These are phyloP conservation scores for Epinotia nisella DNA, from an alignment of 2,888 invertebrate species.

Conservation along the genomic window DNA sequence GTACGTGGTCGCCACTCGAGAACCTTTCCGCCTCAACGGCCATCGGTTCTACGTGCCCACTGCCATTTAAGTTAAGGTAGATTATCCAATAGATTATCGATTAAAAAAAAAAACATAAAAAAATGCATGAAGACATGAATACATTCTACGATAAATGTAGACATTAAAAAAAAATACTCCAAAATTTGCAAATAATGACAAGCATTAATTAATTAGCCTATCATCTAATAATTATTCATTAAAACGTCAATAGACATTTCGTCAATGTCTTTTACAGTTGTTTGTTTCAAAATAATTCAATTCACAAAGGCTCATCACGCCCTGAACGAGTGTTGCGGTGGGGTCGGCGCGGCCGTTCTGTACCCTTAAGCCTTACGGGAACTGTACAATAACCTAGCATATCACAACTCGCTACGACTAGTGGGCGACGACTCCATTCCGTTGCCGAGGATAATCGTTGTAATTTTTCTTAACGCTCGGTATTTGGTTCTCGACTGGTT, in stretches of 20 bases:
- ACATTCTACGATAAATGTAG: not conserved
- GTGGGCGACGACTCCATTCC: slow-evolving; percentile 75
- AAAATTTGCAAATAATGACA: slow-evolving; percentile 36
- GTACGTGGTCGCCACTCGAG: too few relatives aligned
- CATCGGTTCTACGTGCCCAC: too few relatives aligned
- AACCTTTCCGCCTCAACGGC: too few relatives aligned
- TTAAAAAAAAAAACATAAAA: not conserved
- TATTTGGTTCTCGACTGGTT: slow-evolving; percentile 62
- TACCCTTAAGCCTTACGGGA: slow-evolving; percentile 58
- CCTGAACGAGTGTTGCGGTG: slow-evolving; percentile 32
- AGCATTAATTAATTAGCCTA: slow-evolving; percentile 7
- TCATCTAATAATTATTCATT: slow-evolving; percentile 14
- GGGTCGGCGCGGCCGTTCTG: slow-evolving; percentile 27
- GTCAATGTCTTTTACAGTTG: slow-evolving; percentile 24
- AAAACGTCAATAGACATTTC: slow-evolving; percentile 26
- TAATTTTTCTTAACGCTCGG: slow-evolving; percentile 56
- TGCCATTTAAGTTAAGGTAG: too few relatives aligned
- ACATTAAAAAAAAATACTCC: slow-evolving; percentile 17
- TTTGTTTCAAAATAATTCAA: slow-evolving; percentile 22
- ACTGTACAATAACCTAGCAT: slow-evolving; percentile 69
- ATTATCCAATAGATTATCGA: not conserved
- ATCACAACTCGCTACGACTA: slow-evolving; percentile 72
- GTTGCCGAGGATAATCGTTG: slow-evolving; percentile 75
- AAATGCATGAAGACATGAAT: not conserved
- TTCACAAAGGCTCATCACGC: slow-evolving; percentile 13